phyloP scores from a whole-genome alignment of 2,888 invertebrate genomes.

The Teleogryllus oceanicus region DNA sequence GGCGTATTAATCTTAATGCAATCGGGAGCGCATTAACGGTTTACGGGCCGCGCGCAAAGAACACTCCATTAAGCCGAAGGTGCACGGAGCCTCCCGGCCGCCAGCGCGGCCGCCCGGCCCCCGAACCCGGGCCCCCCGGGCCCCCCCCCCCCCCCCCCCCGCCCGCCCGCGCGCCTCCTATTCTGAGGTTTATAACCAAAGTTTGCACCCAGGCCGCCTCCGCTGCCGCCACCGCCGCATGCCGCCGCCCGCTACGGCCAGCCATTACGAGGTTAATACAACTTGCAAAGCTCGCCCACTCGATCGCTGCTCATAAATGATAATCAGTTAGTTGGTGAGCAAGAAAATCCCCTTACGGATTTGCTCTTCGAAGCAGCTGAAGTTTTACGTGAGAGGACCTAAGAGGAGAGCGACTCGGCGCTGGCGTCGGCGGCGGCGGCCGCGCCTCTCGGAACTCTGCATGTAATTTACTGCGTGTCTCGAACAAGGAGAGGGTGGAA shows the following conservation, averaged over 20 bases:
- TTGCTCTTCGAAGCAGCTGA: background rate
- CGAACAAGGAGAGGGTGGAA: background rate
- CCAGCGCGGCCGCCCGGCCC: no score
- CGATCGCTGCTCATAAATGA: constrained; percentile 18
- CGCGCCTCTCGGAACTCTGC: background rate
- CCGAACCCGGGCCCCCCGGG: background rate
- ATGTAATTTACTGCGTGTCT: constrained; percentile 8
- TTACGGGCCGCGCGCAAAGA: no score
- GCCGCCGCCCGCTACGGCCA: no score
- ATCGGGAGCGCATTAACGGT: no score
- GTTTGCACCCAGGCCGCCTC: background rate
- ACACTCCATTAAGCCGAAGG: no score
- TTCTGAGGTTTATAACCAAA: background rate
- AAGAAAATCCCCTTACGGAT: constrained; percentile 1
- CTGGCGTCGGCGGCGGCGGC: background rate
- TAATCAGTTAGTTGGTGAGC: background rate
- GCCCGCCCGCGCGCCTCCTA: background rate
- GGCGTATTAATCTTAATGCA: no score
- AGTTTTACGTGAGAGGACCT: background rate
- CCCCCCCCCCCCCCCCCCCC: background rate
- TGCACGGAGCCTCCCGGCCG: no score
- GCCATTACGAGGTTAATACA: background rate
- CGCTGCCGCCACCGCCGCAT: background rate
- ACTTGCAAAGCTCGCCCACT: background rate
- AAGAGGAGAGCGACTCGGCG: background rate